A percentile compares a stretch with the other conserved stretches of the same genome.
Evolutionary conservation across 2,113 vertebrate genomes (phyloP).

Genomic region (Siniperca chuatsi): DNA sequence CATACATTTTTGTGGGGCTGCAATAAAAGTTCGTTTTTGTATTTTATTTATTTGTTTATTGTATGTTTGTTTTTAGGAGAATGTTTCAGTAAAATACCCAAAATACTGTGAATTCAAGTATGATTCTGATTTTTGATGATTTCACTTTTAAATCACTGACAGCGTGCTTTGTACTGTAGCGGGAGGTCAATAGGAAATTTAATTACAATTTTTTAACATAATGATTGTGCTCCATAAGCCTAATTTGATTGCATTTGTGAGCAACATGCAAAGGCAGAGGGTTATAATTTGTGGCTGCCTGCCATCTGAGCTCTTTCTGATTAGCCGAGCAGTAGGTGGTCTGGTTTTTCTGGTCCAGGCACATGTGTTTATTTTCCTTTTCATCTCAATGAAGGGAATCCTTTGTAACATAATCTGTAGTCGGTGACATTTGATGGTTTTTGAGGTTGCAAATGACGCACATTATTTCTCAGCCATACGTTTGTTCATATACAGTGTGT

Average conservation of each 20-base stretch:
- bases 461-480: not conserved
- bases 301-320: conserved; percentile 66
- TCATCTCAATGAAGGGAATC: conserved; percentile 1
- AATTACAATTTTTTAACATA: conserved; percentile 17
- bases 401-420: conserved; percentile 19
- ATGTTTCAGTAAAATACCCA: not conserved
- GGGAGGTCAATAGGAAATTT: conserved; percentile 19
- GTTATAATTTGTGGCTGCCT: conserved; percentile 42
- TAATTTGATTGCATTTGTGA: conserved; percentile 68
- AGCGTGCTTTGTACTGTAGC: not conserved
- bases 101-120: not conserved
- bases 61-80: not conserved
- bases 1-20: too few species aligned
- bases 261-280: conserved; percentile 18
- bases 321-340: conserved; percentile 53
- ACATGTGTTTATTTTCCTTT: conserved; percentile 35
- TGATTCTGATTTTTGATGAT: not conserved
- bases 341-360: conserved; percentile 62
- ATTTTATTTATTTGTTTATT: not conserved
- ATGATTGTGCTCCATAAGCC: conserved; percentile 56
- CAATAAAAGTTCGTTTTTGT: not conserved
- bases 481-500: not conserved
- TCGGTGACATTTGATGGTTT: not conserved
- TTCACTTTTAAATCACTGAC: not conserved
- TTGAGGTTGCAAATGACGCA: not conserved